These are phyloP conservation scores for Babylonia areolata DNA, from an alignment of 1,140 invertebrate genomes.

Conservation along the genomic window DNA sequence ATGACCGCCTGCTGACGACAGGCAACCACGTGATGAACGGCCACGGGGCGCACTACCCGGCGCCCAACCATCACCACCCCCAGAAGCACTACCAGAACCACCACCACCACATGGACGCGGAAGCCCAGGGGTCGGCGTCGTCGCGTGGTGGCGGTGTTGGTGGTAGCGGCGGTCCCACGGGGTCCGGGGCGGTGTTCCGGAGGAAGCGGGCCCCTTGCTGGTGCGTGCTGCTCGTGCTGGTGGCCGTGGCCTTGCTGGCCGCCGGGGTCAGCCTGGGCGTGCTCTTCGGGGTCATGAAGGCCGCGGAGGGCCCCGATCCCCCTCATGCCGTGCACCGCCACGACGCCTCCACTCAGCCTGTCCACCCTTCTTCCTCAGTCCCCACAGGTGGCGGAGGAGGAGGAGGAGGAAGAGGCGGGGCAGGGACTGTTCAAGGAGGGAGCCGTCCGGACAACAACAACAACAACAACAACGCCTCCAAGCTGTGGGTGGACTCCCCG, in stretches of 20 bases:
- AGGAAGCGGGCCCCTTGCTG: slow-evolving; percentile 35
- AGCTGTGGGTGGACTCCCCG: background rate
- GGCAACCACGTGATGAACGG: slow-evolving; percentile 33
- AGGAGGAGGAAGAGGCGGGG: background rate
- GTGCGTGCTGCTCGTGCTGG: slow-evolving; percentile 28
- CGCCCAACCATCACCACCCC: background rate
- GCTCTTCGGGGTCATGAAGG: slow-evolving; percentile 43
- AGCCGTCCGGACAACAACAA: background rate
- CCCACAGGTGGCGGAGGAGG: background rate
- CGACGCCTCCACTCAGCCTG: background rate
- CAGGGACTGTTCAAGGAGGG: too few relatives aligned
- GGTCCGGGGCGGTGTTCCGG: slow-evolving; percentile 36
- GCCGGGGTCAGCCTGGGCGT: slow-evolving; percentile 38
- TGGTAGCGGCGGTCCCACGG: too few relatives aligned
- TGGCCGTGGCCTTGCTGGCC: slow-evolving; percentile 35
- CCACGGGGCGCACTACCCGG: slow-evolving; percentile 35
- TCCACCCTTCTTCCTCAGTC: background rate
- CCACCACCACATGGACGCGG: slow-evolving; percentile 25
- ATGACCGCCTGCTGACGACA: slow-evolving; percentile 42
- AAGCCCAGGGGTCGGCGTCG: slow-evolving; percentile 6
- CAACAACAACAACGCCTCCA: background rate
- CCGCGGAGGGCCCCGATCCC: background rate
- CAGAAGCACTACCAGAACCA: background rate
- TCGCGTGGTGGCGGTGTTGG: background rate
- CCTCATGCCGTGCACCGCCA: background rate